Conservation (phyloP, 2,888 invertebrate species). For the Sericinus montela region DNA sequence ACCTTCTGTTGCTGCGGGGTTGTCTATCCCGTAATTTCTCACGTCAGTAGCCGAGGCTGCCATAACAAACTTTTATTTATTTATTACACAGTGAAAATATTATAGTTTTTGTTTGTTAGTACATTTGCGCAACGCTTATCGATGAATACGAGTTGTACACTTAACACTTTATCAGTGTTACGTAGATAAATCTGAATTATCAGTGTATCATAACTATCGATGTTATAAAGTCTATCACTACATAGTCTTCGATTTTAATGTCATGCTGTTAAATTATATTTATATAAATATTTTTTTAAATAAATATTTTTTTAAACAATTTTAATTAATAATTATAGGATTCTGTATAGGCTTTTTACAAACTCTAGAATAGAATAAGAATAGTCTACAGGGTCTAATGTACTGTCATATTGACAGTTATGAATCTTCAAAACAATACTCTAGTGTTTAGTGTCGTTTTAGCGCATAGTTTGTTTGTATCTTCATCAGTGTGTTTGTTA, state of each 20-base stretch:
- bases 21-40: constrained; percentile 43
- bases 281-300: not conserved
- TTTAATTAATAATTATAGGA: no score
- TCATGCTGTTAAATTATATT: not conserved
- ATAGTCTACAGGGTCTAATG: no score
- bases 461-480: no score
- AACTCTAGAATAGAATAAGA: no score
- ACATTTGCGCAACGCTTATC: constrained; percentile 46
- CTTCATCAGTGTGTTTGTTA: no score
- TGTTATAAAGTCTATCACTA: constrained; percentile 8
- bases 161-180: constrained; percentile 46
- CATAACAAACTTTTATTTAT: constrained; percentile 40
- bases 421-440: no score
- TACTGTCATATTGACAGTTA: no score
- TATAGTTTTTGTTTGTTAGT: constrained; percentile 44
- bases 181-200: constrained; percentile 37
- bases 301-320: no score
- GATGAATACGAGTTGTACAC: constrained; percentile 34
- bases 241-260: constrained; percentile 1
- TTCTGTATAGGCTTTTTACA: no score
- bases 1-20: constrained; percentile 52
- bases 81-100: constrained; percentile 22
- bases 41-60: constrained; percentile 14
- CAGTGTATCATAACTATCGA: constrained; percentile 16
- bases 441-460: no score